Percentiles rank a stretch among this genome's conserved stretches.
phyloP scores from a whole-genome alignment of 1,140 invertebrate genomes.

The Aphaenogaster rudis region DNA sequence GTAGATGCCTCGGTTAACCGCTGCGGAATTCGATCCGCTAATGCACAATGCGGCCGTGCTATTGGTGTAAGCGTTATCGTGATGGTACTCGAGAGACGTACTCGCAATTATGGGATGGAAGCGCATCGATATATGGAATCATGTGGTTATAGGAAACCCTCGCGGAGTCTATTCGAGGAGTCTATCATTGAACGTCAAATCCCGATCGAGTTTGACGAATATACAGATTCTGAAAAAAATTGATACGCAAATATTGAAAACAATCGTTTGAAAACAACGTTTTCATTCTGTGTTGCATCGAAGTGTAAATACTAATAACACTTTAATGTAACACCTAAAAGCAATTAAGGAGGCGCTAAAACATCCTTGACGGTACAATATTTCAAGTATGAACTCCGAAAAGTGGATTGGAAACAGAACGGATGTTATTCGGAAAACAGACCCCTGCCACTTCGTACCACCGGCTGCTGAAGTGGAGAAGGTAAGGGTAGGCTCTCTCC shows the following conservation, averaged over 20 bases:
- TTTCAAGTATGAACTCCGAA: conserved; percentile 38
- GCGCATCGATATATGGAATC: conserved; percentile 71
- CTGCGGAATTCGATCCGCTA: conserved; percentile 65
- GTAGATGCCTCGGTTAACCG: conserved; percentile 61
- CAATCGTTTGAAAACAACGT: not conserved
- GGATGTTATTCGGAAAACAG: conserved; percentile 71
- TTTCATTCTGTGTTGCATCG: not conserved
- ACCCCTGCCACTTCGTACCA: conserved; percentile 68
- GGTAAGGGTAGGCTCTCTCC: conserved; percentile 42
- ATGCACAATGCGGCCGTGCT: conserved; percentile 67
- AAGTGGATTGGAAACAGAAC: conserved; percentile 39
- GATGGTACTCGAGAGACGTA: conserved; percentile 62
- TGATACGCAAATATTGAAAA: not conserved
- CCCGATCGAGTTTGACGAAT: not conserved
- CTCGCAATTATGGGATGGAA: conserved; percentile 74
- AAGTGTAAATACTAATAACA: not conserved
- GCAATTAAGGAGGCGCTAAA: not conserved
- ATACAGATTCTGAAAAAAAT: not conserved
- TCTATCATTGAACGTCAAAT: conserved; percentile 30
- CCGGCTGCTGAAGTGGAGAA: conserved; percentile 65
- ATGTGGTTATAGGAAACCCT: conserved; percentile 47
- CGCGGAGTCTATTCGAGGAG: conserved; percentile 31
- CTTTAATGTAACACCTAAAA: not conserved
- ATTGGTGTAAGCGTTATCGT: conserved; percentile 70
- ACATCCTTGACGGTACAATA: not conserved